Evolutionary conservation across 1,140 invertebrate genomes (phyloP).

Genomic region (Sycophila sp.): DNA sequence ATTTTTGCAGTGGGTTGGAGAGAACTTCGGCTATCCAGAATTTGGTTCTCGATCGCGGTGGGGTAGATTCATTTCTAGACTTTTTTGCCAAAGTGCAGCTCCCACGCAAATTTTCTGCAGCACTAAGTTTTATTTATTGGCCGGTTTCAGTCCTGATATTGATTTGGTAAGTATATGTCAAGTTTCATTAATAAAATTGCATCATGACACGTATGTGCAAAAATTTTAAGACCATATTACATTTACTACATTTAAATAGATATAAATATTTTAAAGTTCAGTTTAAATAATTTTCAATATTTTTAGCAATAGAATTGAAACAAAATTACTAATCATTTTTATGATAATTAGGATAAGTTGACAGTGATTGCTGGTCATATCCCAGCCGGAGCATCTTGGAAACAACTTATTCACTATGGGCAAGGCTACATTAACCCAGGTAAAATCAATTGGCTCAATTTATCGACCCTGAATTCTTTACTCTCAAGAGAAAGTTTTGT

Average conservation of each 20-base stretch:
- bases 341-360: conserved; percentile 72
- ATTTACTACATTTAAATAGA: too few relatives aligned
- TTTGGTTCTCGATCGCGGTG: conserved; percentile 51
- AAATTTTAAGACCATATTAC: background rate
- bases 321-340: too few relatives aligned
- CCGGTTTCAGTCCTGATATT: conserved; percentile 64
- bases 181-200: background rate
- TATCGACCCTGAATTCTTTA: background rate
- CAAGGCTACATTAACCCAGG: conserved; percentile 67
- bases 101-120: conserved; percentile 68
- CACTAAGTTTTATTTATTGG: conserved; percentile 70
- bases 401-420: conserved; percentile 79
- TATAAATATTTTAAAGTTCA: too few relatives aligned
- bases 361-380: conserved; percentile 79
- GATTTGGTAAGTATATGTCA: conserved; percentile 17
- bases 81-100: conserved; percentile 66
- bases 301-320: too few relatives aligned
- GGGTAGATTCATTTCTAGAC: conserved; percentile 51
- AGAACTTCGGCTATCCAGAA: conserved; percentile 59
- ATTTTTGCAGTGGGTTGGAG: conserved; percentile 55
- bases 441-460: conserved; percentile 28
- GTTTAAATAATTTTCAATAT: too few relatives aligned
- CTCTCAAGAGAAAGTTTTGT: too few relatives aligned
- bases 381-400: conserved; percentile 81
- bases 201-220: background rate